Conservation (phyloP, 30 jellyfish, hydroid and myxozoan species). For the Sanderia malayensis region DNA sequence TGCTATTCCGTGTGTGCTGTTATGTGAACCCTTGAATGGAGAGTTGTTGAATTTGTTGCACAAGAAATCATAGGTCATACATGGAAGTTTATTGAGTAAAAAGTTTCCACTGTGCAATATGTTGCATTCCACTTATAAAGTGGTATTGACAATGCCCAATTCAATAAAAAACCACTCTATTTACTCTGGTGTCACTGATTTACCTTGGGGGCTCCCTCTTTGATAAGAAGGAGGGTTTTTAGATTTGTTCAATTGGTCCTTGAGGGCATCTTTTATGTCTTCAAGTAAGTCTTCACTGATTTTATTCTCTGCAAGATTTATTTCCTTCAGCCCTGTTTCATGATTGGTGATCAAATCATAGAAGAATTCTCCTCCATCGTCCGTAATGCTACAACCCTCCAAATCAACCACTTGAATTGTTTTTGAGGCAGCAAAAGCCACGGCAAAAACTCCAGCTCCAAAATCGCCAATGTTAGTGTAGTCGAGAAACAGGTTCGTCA, state of each 20-base stretch:
- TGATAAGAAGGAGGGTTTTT: constrained; percentile 22
- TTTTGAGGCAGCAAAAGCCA: constrained; percentile 86
- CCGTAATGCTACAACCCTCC: constrained; percentile 90
- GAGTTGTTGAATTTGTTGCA: no score
- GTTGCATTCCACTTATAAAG: no score
- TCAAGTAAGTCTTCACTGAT: constrained; percentile 72
- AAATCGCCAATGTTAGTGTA: constrained; percentile 90
- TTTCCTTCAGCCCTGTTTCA: constrained; percentile 55
- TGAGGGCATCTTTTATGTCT: constrained; percentile 73
- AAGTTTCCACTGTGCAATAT: no score
- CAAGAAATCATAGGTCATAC: no score
- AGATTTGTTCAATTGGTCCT: constrained; percentile 21
- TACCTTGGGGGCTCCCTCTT: constrained; percentile 63
- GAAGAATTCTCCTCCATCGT: constrained; percentile 87
- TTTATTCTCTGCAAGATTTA: constrained; percentile 81
- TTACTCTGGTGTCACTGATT: constrained; percentile 37
- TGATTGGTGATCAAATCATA: constrained; percentile 77
- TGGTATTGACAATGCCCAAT: no score
- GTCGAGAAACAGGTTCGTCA: constrained; percentile 78
- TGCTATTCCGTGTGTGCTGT: no score
- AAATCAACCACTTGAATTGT: constrained; percentile 65
- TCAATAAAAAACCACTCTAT: no score
- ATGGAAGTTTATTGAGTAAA: no score
- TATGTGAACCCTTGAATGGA: no score
- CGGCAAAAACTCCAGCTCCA: constrained; percentile 98